A percentile compares a stretch with the other conserved stretches of the same genome.
phyloP scores from a whole-genome alignment of 1,140 invertebrate species.

The Cydia strobilella region DNA sequence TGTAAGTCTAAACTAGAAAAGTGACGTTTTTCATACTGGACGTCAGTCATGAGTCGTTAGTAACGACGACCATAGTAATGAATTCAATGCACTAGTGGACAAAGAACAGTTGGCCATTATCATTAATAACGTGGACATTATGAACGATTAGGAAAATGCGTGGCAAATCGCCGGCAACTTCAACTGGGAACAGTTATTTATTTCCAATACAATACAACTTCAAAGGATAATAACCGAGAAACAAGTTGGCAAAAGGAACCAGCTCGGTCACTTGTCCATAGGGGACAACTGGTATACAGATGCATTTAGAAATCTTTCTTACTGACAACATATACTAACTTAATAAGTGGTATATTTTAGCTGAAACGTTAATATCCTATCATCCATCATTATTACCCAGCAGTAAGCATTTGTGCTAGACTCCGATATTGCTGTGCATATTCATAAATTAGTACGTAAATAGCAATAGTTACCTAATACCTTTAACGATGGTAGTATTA shows the following conservation, averaged over 20 bases:
- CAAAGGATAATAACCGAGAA: neutral
- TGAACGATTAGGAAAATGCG: neutral
- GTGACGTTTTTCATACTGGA: neutral
- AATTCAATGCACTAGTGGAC: neutral
- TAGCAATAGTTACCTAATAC: too few species aligned
- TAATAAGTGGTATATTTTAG: neutral
- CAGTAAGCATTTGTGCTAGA: neutral
- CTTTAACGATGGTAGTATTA: too few species aligned
- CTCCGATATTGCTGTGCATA: neutral
- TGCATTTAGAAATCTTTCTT: neutral
- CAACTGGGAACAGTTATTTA: neutral
- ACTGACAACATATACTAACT: neutral
- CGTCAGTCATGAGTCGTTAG: too few species aligned
- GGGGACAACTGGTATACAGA: neutral
- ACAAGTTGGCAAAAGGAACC: neutral
- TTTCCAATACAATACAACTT: neutral
- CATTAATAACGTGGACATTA: neutral
- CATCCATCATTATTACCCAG: neutral
- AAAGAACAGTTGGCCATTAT: neutral
- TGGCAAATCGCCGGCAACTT: slow-evolving; percentile 2
- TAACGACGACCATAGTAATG: neutral
- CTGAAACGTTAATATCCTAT: neutral
- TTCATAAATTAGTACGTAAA: too few species aligned
- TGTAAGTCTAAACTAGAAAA: neutral
- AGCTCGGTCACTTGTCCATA: neutral